A percentile compares a stretch with the other conserved stretches of the same genome.
These are phyloP conservation scores for Acanthosepion lycidas DNA, from an alignment of 2,888 invertebrate genomes.

Conservation along the genomic window DNA sequence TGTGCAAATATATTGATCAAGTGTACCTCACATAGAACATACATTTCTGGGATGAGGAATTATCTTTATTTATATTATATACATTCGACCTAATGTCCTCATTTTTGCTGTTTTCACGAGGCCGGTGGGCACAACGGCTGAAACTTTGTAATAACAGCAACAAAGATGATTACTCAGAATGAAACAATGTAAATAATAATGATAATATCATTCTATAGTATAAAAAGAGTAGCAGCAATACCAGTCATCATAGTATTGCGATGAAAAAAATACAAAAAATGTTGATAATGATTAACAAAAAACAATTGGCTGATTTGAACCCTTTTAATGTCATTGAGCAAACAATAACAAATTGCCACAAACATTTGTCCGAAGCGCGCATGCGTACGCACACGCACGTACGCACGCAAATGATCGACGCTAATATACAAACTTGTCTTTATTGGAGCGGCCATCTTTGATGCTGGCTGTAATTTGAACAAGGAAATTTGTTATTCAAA, in stretches of 20 bases:
- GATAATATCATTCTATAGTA: too few species aligned
- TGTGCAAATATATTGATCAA: too few species aligned
- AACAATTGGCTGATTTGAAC: background rate
- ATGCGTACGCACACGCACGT: background rate
- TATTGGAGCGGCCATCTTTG: constrained; percentile 13
- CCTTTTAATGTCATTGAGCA: background rate
- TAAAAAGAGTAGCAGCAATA: background rate
- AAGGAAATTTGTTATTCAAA: constrained; percentile 23
- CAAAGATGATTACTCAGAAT: too few species aligned
- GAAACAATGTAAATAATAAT: too few species aligned
- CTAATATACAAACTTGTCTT: background rate
- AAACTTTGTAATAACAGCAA: too few species aligned
- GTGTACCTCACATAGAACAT: too few species aligned
- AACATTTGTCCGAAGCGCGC: background rate
- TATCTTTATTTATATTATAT: too few species aligned
- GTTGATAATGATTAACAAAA: background rate
- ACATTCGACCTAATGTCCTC: too few species aligned
- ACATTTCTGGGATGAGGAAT: too few species aligned
- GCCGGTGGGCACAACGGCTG: too few species aligned
- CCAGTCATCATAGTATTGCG: background rate
- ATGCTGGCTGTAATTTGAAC: constrained; percentile 1
- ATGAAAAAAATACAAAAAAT: background rate
- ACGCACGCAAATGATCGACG: background rate
- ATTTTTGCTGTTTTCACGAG: too few species aligned
- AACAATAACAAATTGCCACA: constrained; percentile 6